Percentiles rank a stretch among this genome's conserved stretches.
Evolutionary conservation across 1,140 invertebrate species (phyloP).

Genomic region (Brachionus calyciflorus): DNA sequence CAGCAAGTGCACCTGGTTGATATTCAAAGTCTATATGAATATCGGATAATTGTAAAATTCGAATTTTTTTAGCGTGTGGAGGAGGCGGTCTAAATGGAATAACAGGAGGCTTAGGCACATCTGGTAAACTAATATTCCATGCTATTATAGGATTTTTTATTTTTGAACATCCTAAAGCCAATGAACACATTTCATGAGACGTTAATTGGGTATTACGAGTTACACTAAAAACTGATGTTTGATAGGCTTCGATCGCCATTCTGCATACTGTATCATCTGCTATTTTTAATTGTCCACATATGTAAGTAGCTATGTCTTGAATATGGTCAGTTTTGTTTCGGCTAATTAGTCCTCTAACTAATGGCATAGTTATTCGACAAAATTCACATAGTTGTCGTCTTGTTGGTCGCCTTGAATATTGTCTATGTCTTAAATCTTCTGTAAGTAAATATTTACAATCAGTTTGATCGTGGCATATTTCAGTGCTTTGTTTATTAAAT

Average conservation of each 20-base stretch:
- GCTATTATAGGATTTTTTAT: conserved; percentile 33
- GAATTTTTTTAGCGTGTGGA: background rate
- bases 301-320: conserved; percentile 14
- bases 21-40: conserved; percentile 77
- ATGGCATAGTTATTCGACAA: conserved; percentile 18
- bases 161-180: conserved; percentile 17
- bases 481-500: conserved; percentile 14
- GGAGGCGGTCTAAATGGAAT: background rate
- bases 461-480: background rate
- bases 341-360: conserved; percentile 25
- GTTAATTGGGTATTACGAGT: conserved; percentile 15
- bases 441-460: conserved; percentile 25
- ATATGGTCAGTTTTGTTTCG: conserved; percentile 39
- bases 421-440: conserved; percentile 10
- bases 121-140: conserved; percentile 29
- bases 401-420: background rate
- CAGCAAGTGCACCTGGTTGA: conserved; percentile 66
- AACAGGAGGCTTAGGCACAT: conserved; percentile 29
- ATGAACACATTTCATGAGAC: conserved; percentile 31
- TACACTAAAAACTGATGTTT: conserved; percentile 21
- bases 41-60: conserved; percentile 73
- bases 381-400: conserved; percentile 15
- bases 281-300: conserved; percentile 21
- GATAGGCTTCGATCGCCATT: conserved; percentile 1
- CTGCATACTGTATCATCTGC: conserved; percentile 33